Conservation (phyloP, 1,140 invertebrate genomes). For the Coptotermes formosanus region DNA sequence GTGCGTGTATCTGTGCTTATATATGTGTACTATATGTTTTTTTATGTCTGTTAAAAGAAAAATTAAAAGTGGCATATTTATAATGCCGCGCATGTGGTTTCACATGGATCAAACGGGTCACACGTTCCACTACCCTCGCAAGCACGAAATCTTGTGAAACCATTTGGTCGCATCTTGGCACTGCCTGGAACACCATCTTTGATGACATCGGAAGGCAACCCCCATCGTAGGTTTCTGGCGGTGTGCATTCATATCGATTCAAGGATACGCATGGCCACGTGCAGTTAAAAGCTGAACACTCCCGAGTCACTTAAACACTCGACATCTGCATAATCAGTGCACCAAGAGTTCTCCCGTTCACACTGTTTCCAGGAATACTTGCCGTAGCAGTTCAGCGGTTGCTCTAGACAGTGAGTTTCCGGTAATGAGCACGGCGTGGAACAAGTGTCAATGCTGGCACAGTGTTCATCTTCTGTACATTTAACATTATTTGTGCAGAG, state of each 20-base stretch:
- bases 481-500: background rate
- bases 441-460: background rate
- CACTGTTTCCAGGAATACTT: background rate
- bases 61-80: no score
- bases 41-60: no score
- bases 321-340: background rate
- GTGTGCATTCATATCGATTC: background rate
- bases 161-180: no score
- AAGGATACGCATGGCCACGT: background rate
- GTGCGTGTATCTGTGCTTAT: no score
- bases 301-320: background rate
- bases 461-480: background rate
- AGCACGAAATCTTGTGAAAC: no score
- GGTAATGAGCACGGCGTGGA: background rate
- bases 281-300: background rate
- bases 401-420: background rate
- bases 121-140: no score
- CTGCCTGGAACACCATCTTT: no score
- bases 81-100: no score
- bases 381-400: background rate
- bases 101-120: no score
- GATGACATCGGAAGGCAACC: no score
- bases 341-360: background rate
- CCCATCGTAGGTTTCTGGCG: no score
- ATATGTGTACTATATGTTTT: no score